phyloP scores from a whole-genome alignment of 2,888 invertebrate genomes.

The Agrilus mali region DNA sequence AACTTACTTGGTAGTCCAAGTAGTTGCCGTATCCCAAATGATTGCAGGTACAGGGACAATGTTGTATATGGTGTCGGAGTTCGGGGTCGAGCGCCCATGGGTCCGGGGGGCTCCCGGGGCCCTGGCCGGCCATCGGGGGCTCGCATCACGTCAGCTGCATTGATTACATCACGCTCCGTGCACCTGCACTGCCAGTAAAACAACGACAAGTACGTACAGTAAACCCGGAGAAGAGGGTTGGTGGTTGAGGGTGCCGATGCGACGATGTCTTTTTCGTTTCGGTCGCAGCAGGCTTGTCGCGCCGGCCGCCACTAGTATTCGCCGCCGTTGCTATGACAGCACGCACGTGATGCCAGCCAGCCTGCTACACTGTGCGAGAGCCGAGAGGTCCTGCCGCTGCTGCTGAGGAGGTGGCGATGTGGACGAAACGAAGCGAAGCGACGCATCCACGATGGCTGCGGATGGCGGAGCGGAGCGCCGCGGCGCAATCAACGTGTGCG shows the following conservation, averaged over 20 bases:
- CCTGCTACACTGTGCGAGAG: no score
- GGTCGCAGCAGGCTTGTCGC: slow-evolving; percentile 18
- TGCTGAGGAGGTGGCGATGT: background rate
- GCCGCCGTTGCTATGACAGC: slow-evolving; percentile 23
- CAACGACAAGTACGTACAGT: no score
- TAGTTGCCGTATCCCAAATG: slow-evolving; percentile 90
- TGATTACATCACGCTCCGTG: slow-evolving; percentile 26
- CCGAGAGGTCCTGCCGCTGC: no score
- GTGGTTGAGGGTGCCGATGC: no score
- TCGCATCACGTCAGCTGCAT: slow-evolving; percentile 30
- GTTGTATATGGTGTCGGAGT: slow-evolving; percentile 77
- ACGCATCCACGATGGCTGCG: slow-evolving; percentile 30
- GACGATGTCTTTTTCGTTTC: no score
- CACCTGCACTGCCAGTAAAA: slow-evolving; percentile 28
- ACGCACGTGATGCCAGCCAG: slow-evolving; percentile 31
- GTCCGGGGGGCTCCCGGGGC: slow-evolving; percentile 31
- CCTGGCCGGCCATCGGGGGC: slow-evolving; percentile 32
- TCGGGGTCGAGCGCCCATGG: slow-evolving; percentile 56
- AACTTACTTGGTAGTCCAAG: slow-evolving; percentile 73
- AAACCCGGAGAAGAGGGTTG: no score
- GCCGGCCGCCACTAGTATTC: slow-evolving; percentile 2
- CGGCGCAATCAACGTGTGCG: no score
- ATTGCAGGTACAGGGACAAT: slow-evolving; percentile 82
- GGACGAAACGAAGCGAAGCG: slow-evolving; percentile 9
- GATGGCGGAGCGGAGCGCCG: slow-evolving; percentile 24